Evolutionary conservation across 2,797 vertebrate genomes (phyloP).

Genomic region (Parambassis ranga): DNA sequence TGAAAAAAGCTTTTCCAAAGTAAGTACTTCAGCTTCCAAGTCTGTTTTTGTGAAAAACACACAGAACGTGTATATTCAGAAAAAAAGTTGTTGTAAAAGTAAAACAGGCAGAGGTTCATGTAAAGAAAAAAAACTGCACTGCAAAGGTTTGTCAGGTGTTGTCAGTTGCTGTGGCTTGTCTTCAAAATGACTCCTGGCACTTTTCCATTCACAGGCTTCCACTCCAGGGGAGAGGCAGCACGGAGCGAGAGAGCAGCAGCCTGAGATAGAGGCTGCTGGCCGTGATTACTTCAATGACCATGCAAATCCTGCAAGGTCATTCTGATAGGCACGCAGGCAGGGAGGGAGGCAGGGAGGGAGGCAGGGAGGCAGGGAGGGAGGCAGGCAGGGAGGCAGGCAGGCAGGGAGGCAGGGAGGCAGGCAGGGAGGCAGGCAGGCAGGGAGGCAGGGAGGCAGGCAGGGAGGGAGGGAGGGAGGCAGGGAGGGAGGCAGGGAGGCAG

Average conservation of each 20-base stretch:
- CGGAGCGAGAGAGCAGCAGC: background rate
- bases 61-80: background rate
- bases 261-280: conserved; percentile 16
- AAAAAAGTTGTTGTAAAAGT: background rate
- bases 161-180: conserved; percentile 18
- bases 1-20: no score
- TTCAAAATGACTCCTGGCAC: conserved; percentile 28
- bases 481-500: no score
- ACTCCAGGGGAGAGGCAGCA: background rate
- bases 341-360: background rate
- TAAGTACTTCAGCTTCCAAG: no score
- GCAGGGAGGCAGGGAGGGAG: no score
- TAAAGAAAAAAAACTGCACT: background rate
- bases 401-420: background rate
- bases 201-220: conserved; percentile 13
- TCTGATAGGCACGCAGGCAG: background rate
- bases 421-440: no score
- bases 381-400: no score
- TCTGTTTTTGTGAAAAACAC: no score
- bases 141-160: background rate
- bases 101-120: background rate
- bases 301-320: conserved; percentile 46
- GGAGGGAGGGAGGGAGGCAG: background rate
- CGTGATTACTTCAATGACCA: conserved; percentile 36
- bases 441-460: no score